Evolutionary conservation across 2,888 invertebrate species (phyloP), one percentile per base, ranked within the genome.

Genomic region (Psococerastis gibbosa): DNA sequence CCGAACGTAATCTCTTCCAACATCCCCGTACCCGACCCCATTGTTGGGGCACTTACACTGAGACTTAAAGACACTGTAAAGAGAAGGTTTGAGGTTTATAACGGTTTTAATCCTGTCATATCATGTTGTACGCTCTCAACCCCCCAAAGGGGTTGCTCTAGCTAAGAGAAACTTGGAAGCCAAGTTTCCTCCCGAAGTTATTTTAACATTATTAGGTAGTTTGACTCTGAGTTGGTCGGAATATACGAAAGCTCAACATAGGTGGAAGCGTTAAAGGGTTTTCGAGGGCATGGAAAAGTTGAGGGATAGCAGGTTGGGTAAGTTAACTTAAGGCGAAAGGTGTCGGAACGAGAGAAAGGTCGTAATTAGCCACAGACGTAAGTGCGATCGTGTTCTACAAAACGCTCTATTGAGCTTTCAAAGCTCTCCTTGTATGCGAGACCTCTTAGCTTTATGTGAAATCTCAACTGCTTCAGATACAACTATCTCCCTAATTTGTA

Each of bases 381-480:
- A 22, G 20, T 13, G 22, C 38, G 38, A 38, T 38, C 38, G 15
- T 38, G 38, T 38, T 20, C 20, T 18, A 20, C 38, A 18, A 38
- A 38, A 38, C 38, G 38, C 20, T 20, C 18, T 38, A 38, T 38
- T 18, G 38, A 38, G 38, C 38, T 38, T 38, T 38, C 27, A 38
- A 38, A 20, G 18, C 38, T 20, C 33, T 33, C 33, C 33, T 33
- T 17, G 17, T 38, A 38, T 38, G 20, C 11, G 27, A 27, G 27
- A 18, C 6, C 38, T 38, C 22, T 38, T 20, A 38, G 38, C 38
- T 22, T 38, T 38, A 27, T 27, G 27, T 27, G 27, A 11, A 27
- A 27, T 27, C 27, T 27, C 27, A 11, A 27, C 27, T 27, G 27
- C 11, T 27, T 27, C 8, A 27, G 27, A 11, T 6, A 9, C 8